Percentiles rank a stretch among this genome's conserved stretches.
Evolutionary conservation across 64 coral and sea anemone genomes (phyloP).

Genomic region (Dendronephthya gigantea): DNA sequence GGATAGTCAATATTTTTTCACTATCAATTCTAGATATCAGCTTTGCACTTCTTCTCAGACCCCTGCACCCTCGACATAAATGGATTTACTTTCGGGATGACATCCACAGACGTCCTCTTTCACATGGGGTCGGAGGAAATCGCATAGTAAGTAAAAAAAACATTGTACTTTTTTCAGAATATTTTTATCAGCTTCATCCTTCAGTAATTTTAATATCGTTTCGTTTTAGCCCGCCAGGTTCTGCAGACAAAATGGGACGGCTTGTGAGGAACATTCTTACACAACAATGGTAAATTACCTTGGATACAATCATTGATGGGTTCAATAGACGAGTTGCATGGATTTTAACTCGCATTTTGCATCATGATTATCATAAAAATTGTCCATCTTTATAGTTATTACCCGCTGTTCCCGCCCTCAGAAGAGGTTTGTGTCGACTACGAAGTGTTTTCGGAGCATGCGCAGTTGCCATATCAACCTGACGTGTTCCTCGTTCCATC

Average conservation of each 20-base stretch:
- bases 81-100: conserved; percentile 65
- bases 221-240: conserved; percentile 65
- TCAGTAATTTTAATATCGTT: not conserved
- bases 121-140: conserved; percentile 93
- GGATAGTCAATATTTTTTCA: not conserved
- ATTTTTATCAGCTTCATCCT: no score
- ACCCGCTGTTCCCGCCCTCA: conserved; percentile 71
- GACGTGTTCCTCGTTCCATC: conserved; percentile 86
- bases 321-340: not conserved
- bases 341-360: not conserved
- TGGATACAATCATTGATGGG: not conserved
- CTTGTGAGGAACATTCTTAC: conserved; percentile 75
- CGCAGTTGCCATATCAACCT: conserved; percentile 50
- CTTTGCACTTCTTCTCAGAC: conserved; percentile 66
- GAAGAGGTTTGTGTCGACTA: conserved; percentile 90
- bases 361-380: not conserved
- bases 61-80: conserved; percentile 74
- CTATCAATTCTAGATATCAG: not conserved
- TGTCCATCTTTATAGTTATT: conserved; percentile 49
- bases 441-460: conserved; percentile 57
- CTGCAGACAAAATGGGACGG: conserved; percentile 79
- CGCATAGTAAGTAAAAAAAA: conserved; percentile 54
- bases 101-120: conserved; percentile 72
- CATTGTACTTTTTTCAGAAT: not conserved
- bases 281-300: conserved; percentile 56